These are phyloP conservation scores for Oreotrochilus melanogaster DNA, from an alignment of 2,113 vertebrate species.

Conservation along the genomic window DNA sequence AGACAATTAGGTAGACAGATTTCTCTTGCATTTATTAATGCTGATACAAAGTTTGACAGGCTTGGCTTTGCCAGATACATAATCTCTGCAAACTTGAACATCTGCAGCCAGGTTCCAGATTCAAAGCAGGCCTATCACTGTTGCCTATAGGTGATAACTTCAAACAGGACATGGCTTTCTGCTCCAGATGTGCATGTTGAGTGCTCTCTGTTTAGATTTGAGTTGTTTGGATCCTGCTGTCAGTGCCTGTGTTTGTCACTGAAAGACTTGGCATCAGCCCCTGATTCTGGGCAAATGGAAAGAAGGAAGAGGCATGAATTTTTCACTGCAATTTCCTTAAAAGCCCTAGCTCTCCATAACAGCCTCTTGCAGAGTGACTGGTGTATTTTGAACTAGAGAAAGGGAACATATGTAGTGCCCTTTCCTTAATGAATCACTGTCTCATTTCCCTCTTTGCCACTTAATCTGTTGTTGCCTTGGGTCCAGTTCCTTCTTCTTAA, in stretches of 20 bases:
- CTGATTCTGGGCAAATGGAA: not conserved
- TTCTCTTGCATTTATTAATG: slow-evolving; percentile 38
- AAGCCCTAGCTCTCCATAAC: not conserved
- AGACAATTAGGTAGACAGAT: slow-evolving; percentile 53
- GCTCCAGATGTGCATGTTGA: not conserved
- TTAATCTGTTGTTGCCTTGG: not conserved
- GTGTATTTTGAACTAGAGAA: not conserved
- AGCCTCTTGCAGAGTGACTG: not conserved
- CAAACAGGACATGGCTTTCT: not conserved
- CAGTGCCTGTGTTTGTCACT: not conserved
- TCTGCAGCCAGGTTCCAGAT: not conserved
- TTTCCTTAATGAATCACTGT: not conserved
- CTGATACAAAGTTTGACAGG: slow-evolving; percentile 46
- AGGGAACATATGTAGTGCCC: not conserved
- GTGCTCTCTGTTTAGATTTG: not conserved
- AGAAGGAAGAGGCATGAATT: not conserved
- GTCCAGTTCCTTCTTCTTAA: not conserved
- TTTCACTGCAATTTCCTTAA: not conserved
- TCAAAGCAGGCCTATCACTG: not conserved
- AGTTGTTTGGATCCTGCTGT: slow-evolving; percentile 2
- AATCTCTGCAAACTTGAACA: slow-evolving; percentile 30
- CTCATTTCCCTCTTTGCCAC: not conserved
- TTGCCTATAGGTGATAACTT: not conserved
- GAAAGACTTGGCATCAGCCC: not conserved
- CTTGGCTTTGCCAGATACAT: not conserved